Base-by-base conservation (phyloP, 2,113 vertebrate genomes). In the Muntiacus reevesi region DNA sequence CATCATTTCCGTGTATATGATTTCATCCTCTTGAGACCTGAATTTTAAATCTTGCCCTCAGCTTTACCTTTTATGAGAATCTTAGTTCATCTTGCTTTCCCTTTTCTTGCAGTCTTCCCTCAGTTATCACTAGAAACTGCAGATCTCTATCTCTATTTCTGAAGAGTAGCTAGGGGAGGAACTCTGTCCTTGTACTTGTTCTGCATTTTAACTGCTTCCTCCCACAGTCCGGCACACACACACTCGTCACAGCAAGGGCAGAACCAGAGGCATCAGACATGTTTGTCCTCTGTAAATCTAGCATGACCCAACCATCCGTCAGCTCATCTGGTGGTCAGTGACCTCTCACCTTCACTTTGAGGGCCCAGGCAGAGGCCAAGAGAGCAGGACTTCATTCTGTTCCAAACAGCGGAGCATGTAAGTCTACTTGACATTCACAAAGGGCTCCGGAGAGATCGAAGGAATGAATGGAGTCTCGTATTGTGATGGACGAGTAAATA, bases 41-140 rank as follows among this genome's bases (percentile, higher is more conserved):
- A n/a, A 97, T 87, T 98, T 94, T 74, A 95, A 94, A 91, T 64
- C 25, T 33, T 81, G 62, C 88, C 47, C 83, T 89, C 64, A 81
- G 2, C 82, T 89, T 94, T 89, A 54, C 82, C n/a, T 27, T 52
- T 71, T 92, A 57, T 79, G 64, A 90, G 74, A 87, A 67, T 96
- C 55, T 94, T 95, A 86, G 13, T 67, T 59, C 59, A 82, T 79
- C 89, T 91, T 62, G 2, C 27, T 47, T 64, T 94, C 76, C 52
- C 64, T 62, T 76, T 74, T 89, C 84, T 86, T 55, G 15, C 87
- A 52, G 19, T 90, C 52, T 92, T 95, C 27, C 81, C 87, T 92
- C 30, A 57, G 79, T 95, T 92, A 45, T 85, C 86, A 87, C 57
- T 62, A 71, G 60, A 93, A 96, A 87, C 43, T 62, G n/a, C 30